Conservation (phyloP, 53 echinoderm and acorn worm species). For the Stichopus horrens region DNA sequence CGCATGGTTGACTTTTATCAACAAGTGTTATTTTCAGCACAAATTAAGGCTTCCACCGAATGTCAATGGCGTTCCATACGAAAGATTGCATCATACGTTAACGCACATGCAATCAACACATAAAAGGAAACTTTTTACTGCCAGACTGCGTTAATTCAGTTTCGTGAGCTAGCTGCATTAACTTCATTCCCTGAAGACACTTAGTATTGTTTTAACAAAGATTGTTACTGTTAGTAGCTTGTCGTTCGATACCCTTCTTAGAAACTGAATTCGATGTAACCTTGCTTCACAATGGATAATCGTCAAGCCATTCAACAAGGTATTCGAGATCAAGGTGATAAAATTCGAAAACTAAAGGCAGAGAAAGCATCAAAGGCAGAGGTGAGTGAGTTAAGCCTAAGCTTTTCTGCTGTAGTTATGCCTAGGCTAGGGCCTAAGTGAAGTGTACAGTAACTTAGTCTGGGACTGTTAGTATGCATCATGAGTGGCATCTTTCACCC, state of each 20-base stretch:
- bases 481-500: no score
- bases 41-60: background rate
- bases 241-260: background rate
- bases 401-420: background rate
- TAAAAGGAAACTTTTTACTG: no score
- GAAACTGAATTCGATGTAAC: background rate
- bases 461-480: no score
- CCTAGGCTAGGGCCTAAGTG: background rate
- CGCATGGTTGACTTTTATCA: no score
- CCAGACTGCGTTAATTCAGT: no score
- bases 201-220: no score
- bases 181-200: no score
- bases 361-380: slow-evolving; percentile 74
- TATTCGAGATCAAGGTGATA: slow-evolving; percentile 82
- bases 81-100: background rate
- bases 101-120: background rate
- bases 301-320: slow-evolving; percentile 65
- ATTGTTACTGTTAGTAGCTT: background rate
- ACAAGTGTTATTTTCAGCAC: no score
- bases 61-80: background rate
- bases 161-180: no score
- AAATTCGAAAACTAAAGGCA: slow-evolving; percentile 77
- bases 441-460: no score
- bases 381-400: slow-evolving; percentile 50
- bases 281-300: background rate